Conservation (phyloP, 2,113 vertebrate genomes). For the Martes martes region DNA sequence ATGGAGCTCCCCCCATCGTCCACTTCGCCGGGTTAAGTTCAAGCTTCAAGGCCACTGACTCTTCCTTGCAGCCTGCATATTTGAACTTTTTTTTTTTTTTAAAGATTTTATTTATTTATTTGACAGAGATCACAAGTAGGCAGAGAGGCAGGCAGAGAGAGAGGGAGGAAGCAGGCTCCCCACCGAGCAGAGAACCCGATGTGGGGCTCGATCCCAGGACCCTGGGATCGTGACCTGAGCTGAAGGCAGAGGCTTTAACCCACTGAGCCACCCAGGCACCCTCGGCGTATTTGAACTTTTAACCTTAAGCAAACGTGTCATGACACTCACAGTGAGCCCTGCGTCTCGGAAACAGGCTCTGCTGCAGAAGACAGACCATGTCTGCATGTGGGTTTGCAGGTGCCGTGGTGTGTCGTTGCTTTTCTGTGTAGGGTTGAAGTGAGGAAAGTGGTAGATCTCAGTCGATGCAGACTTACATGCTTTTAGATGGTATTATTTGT, state of each 20-base stretch:
- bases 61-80: background rate
- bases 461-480: background rate
- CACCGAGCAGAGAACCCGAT: too few relatives aligned
- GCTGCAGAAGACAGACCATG: background rate
- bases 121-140: too few relatives aligned
- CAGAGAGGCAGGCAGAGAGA: too few relatives aligned
- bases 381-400: background rate
- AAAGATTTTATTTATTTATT: too few relatives aligned
- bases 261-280: too few relatives aligned
- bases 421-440: background rate
- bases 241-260: too few relatives aligned
- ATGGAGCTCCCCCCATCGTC: background rate
- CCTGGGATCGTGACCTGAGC: too few relatives aligned
- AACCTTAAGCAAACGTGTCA: background rate
- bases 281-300: background rate
- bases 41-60: background rate
- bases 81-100: background rate
- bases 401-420: background rate
- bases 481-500: background rate
- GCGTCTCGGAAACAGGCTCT: background rate
- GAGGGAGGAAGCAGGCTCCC: too few relatives aligned
- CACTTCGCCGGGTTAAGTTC: background rate
- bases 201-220: too few relatives aligned
- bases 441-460: background rate
- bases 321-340: background rate